Evolutionary conservation across 64 coral and sea anemone species (phyloP).

Genomic region (Montipora efflorescens): DNA sequence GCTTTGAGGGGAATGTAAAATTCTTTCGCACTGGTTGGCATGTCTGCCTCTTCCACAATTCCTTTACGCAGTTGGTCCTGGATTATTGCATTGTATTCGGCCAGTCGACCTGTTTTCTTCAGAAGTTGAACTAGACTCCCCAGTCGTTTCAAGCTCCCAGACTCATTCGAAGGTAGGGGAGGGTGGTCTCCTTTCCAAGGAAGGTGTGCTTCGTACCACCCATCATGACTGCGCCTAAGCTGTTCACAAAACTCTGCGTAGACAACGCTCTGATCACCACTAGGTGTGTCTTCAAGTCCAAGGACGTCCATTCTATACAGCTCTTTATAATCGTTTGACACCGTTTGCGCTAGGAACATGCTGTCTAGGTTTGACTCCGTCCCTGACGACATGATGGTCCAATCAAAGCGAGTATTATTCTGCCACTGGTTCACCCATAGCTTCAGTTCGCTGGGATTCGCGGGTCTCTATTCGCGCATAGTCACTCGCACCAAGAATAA

Average conservation of each 20-base stretch:
- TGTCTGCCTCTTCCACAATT: slow-evolving; percentile 34
- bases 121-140: slow-evolving; percentile 37
- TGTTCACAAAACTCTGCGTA: slow-evolving; percentile 63
- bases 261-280: slow-evolving; percentile 28
- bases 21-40: neutral
- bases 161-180: slow-evolving; percentile 43
- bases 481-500: slow-evolving; percentile 17
- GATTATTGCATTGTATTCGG: slow-evolving; percentile 48
- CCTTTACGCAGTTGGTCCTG: slow-evolving; percentile 46
- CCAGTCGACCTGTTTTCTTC: slow-evolving; percentile 6
- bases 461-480: slow-evolving; percentile 33
- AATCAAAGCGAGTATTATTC: slow-evolving; percentile 36
- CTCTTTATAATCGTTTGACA: slow-evolving; percentile 40
- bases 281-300: slow-evolving; percentile 50
- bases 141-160: slow-evolving; percentile 49
- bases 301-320: slow-evolving; percentile 54
- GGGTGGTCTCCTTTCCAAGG: slow-evolving; percentile 53
- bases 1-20: slow-evolving; percentile 65
- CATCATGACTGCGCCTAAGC: slow-evolving; percentile 8
- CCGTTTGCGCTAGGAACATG: slow-evolving; percentile 3
- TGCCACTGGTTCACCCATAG: slow-evolving; percentile 31
- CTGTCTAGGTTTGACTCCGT: slow-evolving; percentile 8
- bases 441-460: slow-evolving; percentile 26
- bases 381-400: slow-evolving; percentile 54
- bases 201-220: slow-evolving; percentile 62